phyloP scores from a whole-genome alignment of 2,888 invertebrate genomes.

The Steinernema scapterisci region DNA sequence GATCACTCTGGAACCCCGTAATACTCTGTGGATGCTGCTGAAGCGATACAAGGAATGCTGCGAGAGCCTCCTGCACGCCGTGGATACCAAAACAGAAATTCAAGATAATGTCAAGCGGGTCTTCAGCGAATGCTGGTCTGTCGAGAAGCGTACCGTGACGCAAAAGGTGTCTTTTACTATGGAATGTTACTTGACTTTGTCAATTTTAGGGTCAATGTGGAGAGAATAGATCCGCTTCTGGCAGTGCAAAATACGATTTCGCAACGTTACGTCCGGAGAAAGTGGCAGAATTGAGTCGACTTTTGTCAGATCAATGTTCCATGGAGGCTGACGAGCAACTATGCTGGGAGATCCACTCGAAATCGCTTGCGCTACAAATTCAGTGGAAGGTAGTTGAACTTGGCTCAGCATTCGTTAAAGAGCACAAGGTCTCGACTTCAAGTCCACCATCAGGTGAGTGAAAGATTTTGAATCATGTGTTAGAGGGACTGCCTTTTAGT shows the following conservation, averaged over 20 bases:
- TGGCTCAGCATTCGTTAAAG: slow-evolving; percentile 56
- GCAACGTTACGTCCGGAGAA: slow-evolving; percentile 46
- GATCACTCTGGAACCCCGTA: slow-evolving; percentile 53
- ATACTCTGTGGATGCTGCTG: slow-evolving; percentile 51
- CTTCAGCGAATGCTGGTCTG: slow-evolving; percentile 57
- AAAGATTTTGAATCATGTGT: slow-evolving; percentile 43
- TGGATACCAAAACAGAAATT: slow-evolving; percentile 36
- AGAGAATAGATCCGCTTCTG: slow-evolving; percentile 55
- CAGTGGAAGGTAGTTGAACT: slow-evolving; percentile 62
- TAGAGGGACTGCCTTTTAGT: slow-evolving; percentile 32
- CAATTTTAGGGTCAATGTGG: slow-evolving; percentile 61
- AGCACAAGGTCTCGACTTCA: slow-evolving; percentile 46
- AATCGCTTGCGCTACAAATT: slow-evolving; percentile 57
- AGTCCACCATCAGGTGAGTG: slow-evolving; percentile 50
- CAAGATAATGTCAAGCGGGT: slow-evolving; percentile 27
- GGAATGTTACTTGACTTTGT: too few relatives aligned
- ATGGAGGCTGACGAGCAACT: slow-evolving; percentile 53
- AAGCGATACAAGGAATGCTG: slow-evolving; percentile 48
- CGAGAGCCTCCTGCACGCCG: slow-evolving; percentile 40
- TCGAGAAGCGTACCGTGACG: slow-evolving; percentile 43
- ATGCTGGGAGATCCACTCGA: slow-evolving; percentile 51
- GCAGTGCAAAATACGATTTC: slow-evolving; percentile 48
- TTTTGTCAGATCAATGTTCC: slow-evolving; percentile 47
- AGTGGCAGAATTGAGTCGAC: slow-evolving; percentile 51
- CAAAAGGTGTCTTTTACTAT: slow-evolving; percentile 41